Evolutionary conservation across 2,888 invertebrate genomes (phyloP).

Genomic region (Carterocephalus palaemon): DNA sequence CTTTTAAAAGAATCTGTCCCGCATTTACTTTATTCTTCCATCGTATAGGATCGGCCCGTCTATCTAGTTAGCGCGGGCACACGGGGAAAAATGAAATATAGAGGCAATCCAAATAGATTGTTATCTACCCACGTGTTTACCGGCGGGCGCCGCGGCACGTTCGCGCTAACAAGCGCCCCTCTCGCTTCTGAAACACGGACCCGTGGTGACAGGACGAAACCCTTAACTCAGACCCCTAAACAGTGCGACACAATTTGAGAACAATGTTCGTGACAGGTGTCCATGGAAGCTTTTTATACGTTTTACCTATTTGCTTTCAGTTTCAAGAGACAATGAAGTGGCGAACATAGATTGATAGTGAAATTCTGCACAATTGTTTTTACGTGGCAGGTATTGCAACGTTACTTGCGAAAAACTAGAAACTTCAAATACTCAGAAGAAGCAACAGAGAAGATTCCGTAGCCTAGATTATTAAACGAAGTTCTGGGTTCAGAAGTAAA

Average conservation of each 20-base stretch:
- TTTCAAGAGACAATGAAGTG: too few species aligned
- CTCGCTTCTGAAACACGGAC: conserved; percentile 50
- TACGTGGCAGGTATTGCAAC: too few species aligned
- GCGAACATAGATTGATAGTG: too few species aligned
- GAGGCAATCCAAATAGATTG: conserved; percentile 79
- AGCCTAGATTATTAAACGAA: too few species aligned
- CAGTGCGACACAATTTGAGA: conserved; percentile 44
- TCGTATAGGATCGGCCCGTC: conserved; percentile 54
- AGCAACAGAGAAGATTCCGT: too few species aligned
- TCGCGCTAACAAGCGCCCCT: conserved; percentile 71
- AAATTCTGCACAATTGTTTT: too few species aligned
- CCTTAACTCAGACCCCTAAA: conserved; percentile 51
- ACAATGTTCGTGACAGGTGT: conserved; percentile 67
- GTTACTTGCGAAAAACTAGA: too few species aligned
- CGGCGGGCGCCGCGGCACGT: conserved; percentile 72
- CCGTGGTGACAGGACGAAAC: conserved; percentile 49
- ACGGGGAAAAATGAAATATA: conserved; percentile 78
- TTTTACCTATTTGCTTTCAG: too few species aligned
- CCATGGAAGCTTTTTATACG: conserved; percentile 39
- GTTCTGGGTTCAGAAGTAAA: too few species aligned
- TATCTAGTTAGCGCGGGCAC: conserved; percentile 74
- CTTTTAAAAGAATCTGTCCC: conserved; percentile 59
- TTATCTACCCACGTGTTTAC: conserved; percentile 79
- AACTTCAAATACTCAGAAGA: too few species aligned
- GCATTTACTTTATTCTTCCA: conserved; percentile 61